Percentiles rank a stretch among this genome's conserved stretches.
Conservation (phyloP, 2,113 vertebrate species). For the Oophaga pumilio region DNA sequence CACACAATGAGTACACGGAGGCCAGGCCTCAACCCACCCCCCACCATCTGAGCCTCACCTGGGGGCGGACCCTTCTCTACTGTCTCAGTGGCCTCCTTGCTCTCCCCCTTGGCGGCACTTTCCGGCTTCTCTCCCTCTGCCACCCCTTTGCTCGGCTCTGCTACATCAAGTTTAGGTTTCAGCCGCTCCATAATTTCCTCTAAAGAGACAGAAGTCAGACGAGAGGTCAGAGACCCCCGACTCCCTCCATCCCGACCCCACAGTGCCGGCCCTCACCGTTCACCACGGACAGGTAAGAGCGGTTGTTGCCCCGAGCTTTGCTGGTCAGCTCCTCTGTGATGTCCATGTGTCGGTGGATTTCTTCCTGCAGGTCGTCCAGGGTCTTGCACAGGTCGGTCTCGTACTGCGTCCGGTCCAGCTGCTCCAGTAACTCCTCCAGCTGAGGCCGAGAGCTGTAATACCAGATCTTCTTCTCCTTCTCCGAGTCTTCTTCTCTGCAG, state of each 20-base stretch:
- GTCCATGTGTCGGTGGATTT: constrained; percentile 92
- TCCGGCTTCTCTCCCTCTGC: background rate
- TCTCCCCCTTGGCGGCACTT: background rate
- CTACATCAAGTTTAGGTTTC: constrained; percentile 11
- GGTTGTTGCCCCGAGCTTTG: constrained; percentile 90
- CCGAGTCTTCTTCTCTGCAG: constrained; percentile 89
- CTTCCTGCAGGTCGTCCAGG: constrained; percentile 89
- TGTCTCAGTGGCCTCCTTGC: background rate
- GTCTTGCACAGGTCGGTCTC: constrained; percentile 88
- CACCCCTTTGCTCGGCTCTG: background rate
- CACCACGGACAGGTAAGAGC: constrained; percentile 87
- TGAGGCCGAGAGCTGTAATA: constrained; percentile 95
- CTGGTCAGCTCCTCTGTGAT: constrained; percentile 94
- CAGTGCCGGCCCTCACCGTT: constrained; percentile 78
- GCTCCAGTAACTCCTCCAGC: constrained; percentile 84
- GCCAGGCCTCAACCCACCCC: no score
- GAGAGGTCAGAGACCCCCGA: no score
- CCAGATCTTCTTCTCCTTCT: constrained; percentile 92
- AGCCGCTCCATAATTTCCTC: constrained; percentile 40
- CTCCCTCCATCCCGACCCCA: no score
- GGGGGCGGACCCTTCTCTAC: background rate
- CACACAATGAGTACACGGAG: background rate
- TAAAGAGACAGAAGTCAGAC: background rate
- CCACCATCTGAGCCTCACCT: background rate
- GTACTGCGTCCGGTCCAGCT: constrained; percentile 92